Conservation (phyloP, 2,888 invertebrate species). For the Plebejus anna region DNA sequence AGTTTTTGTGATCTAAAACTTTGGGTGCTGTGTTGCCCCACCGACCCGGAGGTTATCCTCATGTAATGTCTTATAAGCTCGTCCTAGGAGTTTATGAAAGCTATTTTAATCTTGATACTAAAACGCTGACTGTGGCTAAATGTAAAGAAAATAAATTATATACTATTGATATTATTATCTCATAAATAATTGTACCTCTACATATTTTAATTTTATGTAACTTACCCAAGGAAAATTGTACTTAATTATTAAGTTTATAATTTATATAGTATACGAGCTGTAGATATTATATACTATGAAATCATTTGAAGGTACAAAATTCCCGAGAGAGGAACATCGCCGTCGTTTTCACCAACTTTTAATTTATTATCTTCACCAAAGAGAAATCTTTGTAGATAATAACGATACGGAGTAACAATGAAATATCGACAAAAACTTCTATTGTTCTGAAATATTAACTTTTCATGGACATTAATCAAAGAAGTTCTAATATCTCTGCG, state of each 20-base stretch:
- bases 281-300: not conserved
- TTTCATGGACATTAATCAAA: slow-evolving; percentile 20
- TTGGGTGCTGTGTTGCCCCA: too few relatives aligned
- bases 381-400: not conserved
- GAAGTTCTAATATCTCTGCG: slow-evolving; percentile 19
- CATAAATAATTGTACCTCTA: too few relatives aligned
- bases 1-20: too few relatives aligned
- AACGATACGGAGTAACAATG: not conserved
- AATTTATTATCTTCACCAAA: not conserved
- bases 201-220: too few relatives aligned
- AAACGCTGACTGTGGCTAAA: not conserved
- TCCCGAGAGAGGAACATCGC: not conserved
- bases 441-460: slow-evolving; percentile 21
- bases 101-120: not conserved
- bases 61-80: not conserved
- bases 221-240: too few relatives aligned
- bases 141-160: not conserved
- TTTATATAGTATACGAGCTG: too few relatives aligned
- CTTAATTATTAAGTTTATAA: too few relatives aligned
- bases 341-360: not conserved
- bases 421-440: slow-evolving; percentile 11
- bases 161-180: not conserved
- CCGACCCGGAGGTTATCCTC: not conserved
- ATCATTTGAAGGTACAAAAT: not conserved
- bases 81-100: not conserved